phyloP scores from a whole-genome alignment of 2,888 invertebrate species.

The Pachymerium ferrugineum region DNA sequence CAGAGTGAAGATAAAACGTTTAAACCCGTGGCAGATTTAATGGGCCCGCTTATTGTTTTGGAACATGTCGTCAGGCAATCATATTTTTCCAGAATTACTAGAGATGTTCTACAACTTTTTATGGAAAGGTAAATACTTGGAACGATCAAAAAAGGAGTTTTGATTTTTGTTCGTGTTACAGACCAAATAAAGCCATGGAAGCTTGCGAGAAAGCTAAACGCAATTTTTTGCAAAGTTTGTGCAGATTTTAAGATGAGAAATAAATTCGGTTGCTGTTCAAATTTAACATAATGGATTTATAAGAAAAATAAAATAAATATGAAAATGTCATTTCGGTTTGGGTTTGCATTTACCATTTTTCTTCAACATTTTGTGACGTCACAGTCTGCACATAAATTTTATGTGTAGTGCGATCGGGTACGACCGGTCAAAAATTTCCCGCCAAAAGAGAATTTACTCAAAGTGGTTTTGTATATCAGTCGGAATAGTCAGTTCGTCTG shows the following conservation, averaged over 20 bases:
- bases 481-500: too few species aligned
- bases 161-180: too few species aligned
- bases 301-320: too few species aligned
- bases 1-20: conserved; percentile 64
- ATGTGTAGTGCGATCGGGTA: too few species aligned
- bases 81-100: conserved; percentile 54
- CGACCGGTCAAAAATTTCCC: too few species aligned
- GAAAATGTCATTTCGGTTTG: too few species aligned
- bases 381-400: too few species aligned
- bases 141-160: too few species aligned
- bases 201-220: conserved; percentile 37
- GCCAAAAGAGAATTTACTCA: too few species aligned
- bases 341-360: too few species aligned
- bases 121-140: conserved; percentile 44
- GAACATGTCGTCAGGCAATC: conserved; percentile 53
- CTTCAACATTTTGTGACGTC: too few species aligned
- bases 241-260: not conserved
- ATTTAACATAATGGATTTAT: not conserved
- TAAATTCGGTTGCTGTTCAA: not conserved
- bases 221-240: conserved; percentile 37
- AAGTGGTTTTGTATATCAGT: too few species aligned
- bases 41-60: conserved; percentile 58
- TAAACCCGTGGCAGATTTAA: conserved; percentile 59
- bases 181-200: conserved; percentile 36
- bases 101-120: conserved; percentile 53